phyloP scores from a whole-genome alignment of 35 echinoderm and acorn worm species.

The Strongylocentrotus purpuratus region DNA sequence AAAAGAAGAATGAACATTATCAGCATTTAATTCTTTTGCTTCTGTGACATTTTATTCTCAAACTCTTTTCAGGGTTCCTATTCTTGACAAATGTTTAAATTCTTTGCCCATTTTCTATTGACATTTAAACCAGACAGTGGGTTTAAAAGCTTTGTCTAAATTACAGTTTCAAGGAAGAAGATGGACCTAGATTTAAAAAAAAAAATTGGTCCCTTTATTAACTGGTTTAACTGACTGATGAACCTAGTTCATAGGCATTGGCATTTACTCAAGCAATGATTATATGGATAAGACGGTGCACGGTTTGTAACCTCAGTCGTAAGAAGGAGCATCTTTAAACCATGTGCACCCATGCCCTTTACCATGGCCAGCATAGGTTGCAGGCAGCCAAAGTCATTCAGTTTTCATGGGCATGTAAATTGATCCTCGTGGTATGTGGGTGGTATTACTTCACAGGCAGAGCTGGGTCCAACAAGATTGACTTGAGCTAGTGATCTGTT shows the following conservation, averaged over 20 bases:
- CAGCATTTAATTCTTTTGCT: background rate
- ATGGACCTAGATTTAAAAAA: too few relatives aligned
- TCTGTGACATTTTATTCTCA: background rate
- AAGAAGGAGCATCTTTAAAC: slow-evolving; percentile 9
- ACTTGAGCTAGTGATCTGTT: background rate
- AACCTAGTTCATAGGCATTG: too few relatives aligned
- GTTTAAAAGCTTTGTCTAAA: too few relatives aligned
- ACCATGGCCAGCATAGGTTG: background rate
- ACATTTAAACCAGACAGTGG: too few relatives aligned
- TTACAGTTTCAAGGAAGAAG: too few relatives aligned
- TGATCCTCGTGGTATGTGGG: background rate
- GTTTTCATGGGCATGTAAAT: background rate
- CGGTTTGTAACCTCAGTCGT: background rate
- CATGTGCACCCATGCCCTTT: background rate
- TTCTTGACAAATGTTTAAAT: background rate
- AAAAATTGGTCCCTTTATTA: too few relatives aligned
- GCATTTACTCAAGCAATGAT: background rate
- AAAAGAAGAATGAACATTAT: background rate
- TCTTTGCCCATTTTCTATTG: background rate
- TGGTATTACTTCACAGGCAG: background rate
- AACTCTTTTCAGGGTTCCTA: background rate
- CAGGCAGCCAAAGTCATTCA: background rate
- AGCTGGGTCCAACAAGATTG: background rate
- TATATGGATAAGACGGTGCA: background rate
- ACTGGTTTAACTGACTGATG: too few relatives aligned